Evolutionary conservation across 35 echinoderm and acorn worm genomes (phyloP).

Genomic region (Chiridota heheva): DNA sequence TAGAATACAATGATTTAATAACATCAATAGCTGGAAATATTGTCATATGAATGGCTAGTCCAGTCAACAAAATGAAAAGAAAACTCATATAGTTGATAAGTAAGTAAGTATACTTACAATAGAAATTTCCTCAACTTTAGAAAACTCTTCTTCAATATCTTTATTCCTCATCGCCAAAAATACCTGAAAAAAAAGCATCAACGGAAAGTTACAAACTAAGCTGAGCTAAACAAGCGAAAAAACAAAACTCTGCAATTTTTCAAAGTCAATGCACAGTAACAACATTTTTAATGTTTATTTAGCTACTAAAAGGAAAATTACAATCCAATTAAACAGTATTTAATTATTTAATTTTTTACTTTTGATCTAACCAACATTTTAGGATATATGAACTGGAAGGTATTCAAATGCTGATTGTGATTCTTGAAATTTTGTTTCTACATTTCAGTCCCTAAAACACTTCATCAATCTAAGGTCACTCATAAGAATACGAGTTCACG

Average conservation of each 20-base stretch:
- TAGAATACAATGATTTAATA: neutral
- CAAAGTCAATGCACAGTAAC: too few species aligned
- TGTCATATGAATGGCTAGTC: neutral
- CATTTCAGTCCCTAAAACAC: too few species aligned
- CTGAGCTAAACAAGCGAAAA: too few species aligned
- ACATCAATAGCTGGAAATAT: neutral
- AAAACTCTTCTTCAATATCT: constrained; percentile 58
- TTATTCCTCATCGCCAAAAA: constrained; percentile 31
- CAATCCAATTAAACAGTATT: neutral
- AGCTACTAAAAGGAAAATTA: neutral
- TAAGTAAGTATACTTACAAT: constrained; percentile 45
- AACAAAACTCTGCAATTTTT: too few species aligned
- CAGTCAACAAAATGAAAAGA: neutral
- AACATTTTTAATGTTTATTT: neutral
- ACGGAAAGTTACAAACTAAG: too few species aligned
- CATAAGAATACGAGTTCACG: too few species aligned
- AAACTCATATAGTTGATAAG: neutral
- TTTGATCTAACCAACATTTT: too few species aligned
- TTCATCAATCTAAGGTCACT: too few species aligned
- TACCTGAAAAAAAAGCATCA: constrained; percentile 39
- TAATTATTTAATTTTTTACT: neutral
- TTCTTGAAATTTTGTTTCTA: too few species aligned
- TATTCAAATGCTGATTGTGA: too few species aligned
- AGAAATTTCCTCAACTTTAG: constrained; percentile 61
- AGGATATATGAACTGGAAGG: too few species aligned